Evolutionary conservation across 2,113 vertebrate species (phyloP).

Genomic region (Crotalus helleri): DNA sequence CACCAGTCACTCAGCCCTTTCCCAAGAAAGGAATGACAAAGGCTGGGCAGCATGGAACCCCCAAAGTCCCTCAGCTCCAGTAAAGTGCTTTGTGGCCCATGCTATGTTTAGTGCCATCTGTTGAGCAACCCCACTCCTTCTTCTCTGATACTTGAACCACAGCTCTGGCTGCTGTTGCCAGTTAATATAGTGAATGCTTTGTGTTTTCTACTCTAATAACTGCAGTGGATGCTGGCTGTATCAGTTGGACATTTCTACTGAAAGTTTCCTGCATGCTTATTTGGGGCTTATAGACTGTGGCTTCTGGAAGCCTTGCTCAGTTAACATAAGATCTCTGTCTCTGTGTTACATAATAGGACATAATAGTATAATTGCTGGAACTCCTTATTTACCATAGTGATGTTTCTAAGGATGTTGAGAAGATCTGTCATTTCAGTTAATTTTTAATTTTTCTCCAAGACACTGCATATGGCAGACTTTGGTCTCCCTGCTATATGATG

Average conservation of each 20-base stretch:
- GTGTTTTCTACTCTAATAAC: neutral
- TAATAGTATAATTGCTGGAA: neutral
- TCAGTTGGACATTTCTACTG: neutral
- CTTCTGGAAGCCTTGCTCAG: neutral
- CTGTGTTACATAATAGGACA: neutral
- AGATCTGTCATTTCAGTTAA: neutral
- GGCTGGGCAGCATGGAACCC: neutral
- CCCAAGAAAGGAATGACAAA: neutral
- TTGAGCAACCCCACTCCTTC: neutral
- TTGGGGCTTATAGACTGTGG: neutral
- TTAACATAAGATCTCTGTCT: neutral
- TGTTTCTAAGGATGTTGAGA: neutral
- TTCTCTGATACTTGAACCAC: neutral
- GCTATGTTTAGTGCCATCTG: neutral
- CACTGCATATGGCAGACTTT: neutral
- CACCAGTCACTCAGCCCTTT: neutral
- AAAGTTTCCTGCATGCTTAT: neutral
- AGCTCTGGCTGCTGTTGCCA: neutral
- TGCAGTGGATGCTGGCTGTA: neutral
- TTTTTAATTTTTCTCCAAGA: neutral
- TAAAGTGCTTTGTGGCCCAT: neutral
- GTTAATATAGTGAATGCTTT: neutral
- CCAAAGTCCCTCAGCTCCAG: neutral
- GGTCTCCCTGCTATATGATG: neutral
- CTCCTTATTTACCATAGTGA: neutral